Evolutionary conservation across 1,140 invertebrate genomes (phyloP), one percentile per base, ranked within the genome.

Genomic region (Sycophaga agraensis): DNA sequence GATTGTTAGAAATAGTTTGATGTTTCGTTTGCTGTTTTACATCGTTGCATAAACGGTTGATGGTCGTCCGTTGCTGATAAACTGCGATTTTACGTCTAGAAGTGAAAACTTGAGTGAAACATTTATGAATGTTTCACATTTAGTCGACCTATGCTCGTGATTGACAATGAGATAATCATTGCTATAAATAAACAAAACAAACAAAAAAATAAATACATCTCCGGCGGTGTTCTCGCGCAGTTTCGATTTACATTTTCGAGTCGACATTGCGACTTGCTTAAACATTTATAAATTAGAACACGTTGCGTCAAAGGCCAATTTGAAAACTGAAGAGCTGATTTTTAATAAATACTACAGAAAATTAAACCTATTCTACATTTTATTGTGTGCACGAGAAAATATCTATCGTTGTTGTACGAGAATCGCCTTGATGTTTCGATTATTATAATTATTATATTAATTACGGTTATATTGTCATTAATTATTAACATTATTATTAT

Each of bases 1-100:
- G 73, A 63, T 71, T 77, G 73, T 75, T 78, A 76, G 72, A 69
- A 69, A 72, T 78, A 78, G 75, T 71, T 78, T 74, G 73, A 69
- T 76, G 73, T 79, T 79, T 76, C 69, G 71, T 79, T 77, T 78
- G 74, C 72, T 77, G 72, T 75, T 77, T 79, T 70, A 70, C 49
- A 70, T 71, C 76, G 72, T 78, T 75, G 69, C 61, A 70, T 68
- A 59, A n/a, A 66, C 69, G 69, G 48, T 66, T 59, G 68, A 70
- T 67, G 56, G 66, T 66, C 54, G 51, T 61, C 59, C 62, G 61
- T 71, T 61, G 34, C 55, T 66, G 37, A 60, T 60, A 17, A 61
- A 59, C 60, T 59, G 43, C 58, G 53, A 60, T 64, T 63, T 72
- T 64, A 56, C 54, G 56, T 55, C 26, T 63, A 58, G 19, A 67